These are phyloP conservation scores for Phaethornis superciliosus DNA, from an alignment of 2,113 vertebrate species.

Conservation along the genomic window DNA sequence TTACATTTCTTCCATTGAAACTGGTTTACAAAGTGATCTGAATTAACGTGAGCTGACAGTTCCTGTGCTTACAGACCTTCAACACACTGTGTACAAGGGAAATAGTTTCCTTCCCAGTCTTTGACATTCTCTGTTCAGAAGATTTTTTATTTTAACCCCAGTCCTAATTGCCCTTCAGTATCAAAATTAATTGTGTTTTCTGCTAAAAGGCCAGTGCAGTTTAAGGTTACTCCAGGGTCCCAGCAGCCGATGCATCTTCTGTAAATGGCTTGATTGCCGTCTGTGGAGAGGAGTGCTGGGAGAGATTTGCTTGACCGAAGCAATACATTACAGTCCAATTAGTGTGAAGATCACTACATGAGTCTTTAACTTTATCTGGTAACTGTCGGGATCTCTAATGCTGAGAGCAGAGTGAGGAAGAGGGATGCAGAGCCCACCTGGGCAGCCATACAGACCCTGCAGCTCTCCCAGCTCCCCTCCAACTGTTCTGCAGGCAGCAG, in stretches of 20 bases:
- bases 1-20: slow-evolving; percentile 20
- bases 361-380: slow-evolving; percentile 83
- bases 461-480: background rate
- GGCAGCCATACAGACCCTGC: background rate
- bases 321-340: slow-evolving; percentile 88
- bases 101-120: slow-evolving; percentile 67
- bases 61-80: slow-evolving; percentile 31
- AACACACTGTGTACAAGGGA: slow-evolving; percentile 3
- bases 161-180: slow-evolving; percentile 85
- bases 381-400: slow-evolving; percentile 78
- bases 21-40: slow-evolving; percentile 22
- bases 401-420: slow-evolving; percentile 54
- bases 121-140: slow-evolving; percentile 73
- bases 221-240: slow-evolving; percentile 83
- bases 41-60: slow-evolving; percentile 37
- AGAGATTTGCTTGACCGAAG: slow-evolving; percentile 82
- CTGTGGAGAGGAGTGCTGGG: slow-evolving; percentile 77
- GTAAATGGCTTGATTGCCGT: slow-evolving; percentile 82
- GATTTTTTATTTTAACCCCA: slow-evolving; percentile 80
- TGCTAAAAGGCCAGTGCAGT: slow-evolving; percentile 82
- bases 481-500: slow-evolving; percentile 25
- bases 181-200: slow-evolving; percentile 87
- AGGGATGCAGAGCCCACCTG: slow-evolving; percentile 65
- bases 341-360: slow-evolving; percentile 80
- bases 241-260: slow-evolving; percentile 82